A percentile compares a stretch with the other conserved stretches of the same genome.
These are phyloP conservation scores for Papilio glaucus DNA, from an alignment of 1,140 invertebrate species.

Conservation along the genomic window DNA sequence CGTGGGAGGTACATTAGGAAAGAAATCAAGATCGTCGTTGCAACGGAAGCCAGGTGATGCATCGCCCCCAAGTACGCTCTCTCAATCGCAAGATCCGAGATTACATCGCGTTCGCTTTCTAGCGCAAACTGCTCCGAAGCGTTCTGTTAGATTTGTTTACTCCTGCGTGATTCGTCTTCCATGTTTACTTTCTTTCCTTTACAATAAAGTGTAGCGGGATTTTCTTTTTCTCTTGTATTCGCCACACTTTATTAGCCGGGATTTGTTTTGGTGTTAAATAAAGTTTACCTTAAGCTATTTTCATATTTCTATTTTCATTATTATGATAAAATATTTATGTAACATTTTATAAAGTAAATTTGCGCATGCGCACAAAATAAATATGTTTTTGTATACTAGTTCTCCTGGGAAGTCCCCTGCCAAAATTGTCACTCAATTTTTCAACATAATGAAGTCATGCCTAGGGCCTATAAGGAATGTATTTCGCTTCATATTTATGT, in stretches of 20 bases:
- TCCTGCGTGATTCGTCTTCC: constrained; percentile 55
- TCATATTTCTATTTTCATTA: not conserved
- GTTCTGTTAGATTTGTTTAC: constrained; percentile 53
- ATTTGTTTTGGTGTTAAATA: constrained; percentile 36
- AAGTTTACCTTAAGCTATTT: constrained; percentile 21
- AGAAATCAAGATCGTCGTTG: constrained; percentile 76
- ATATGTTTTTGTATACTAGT: too few species aligned
- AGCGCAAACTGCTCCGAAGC: constrained; percentile 61
- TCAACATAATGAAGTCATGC: too few species aligned
- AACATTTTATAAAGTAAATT: too few species aligned
- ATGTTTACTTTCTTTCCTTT: constrained; percentile 26
- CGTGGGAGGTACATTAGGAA: constrained; percentile 71
- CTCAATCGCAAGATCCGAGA: constrained; percentile 71
- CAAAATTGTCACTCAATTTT: too few species aligned
- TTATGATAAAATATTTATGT: constrained; percentile 8
- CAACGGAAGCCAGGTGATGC: constrained; percentile 79
- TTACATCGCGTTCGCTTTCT: constrained; percentile 70
- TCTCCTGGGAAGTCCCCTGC: too few species aligned
- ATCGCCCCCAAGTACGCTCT: constrained; percentile 62
- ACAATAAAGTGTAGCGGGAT: constrained; percentile 33
- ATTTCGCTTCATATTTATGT: too few species aligned
- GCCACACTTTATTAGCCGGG: constrained; percentile 18
- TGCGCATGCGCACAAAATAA: not conserved
- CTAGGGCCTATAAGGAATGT: too few species aligned
- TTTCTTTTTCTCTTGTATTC: constrained; percentile 33